Base-by-base conservation (phyloP, 1,140 invertebrate genomes). In the Drosophila prosaltans region DNA sequence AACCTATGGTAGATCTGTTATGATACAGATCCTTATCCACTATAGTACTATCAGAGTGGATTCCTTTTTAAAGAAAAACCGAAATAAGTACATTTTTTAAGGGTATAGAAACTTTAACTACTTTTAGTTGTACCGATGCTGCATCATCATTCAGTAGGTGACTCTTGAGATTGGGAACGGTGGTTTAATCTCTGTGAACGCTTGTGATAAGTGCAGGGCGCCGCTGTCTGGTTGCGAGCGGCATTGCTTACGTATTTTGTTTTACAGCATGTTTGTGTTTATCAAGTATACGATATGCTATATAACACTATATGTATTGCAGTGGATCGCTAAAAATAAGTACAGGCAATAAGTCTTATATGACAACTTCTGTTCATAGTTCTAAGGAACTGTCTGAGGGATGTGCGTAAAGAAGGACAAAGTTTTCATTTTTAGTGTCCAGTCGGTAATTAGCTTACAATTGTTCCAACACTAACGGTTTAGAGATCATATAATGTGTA, bases 211-310 rank as follows among this genome's bases (percentile, higher is more conserved):
- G 60, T 54, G 45, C 65, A 28, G 36, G 55, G 69, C 57, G 57
- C 32, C 57, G 32, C 43, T 41, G 74, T 78, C 79, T 86, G 68
- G 69, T 16, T 16, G 66, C 36, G 69, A 61, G 61, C 72, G 70
- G 79, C 45, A 51, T 8, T 88, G 80, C 79, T 88, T 82, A 73
- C 82, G 82, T 82, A 79, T 82, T 75, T 59, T 68, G 61, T 73
- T 88, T 86, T 88, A 86, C 82, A 88, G 76, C 65, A 59, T 82
- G 72, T 72, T 81, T 74, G 71, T 69, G 65, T 69, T 67, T 65
- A 69, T 55, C 55, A 32, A 65, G 74, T 68, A 81, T 82, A 65
- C 61, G 26, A 68, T 65, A 78, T 67, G 68, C 70, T 69, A 75
- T 60, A 75, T 63, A 72, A 76, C 72, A 63, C 43, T 66, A 61